phyloP scores from a whole-genome alignment of 2,888 invertebrate genomes.

The Folsomia candida region DNA sequence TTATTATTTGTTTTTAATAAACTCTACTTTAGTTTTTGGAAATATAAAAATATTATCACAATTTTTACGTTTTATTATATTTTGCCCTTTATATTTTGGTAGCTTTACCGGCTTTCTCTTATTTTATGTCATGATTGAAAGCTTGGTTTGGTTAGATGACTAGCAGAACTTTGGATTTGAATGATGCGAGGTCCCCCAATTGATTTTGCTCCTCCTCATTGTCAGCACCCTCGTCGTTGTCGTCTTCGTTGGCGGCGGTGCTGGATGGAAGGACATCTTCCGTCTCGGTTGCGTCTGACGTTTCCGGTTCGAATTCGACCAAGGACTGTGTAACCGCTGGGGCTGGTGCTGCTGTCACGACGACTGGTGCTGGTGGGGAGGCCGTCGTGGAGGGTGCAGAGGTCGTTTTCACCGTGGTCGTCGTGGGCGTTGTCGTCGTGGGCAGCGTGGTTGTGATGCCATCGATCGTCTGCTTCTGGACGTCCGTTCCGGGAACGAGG shows the following conservation, averaged over 20 bases:
- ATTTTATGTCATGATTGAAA: no score
- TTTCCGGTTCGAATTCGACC: slow-evolving; percentile 11
- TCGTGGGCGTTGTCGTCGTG: slow-evolving; percentile 24
- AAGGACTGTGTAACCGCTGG: slow-evolving; percentile 3
- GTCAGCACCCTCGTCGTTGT: no score
- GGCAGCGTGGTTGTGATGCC: slow-evolving; percentile 35
- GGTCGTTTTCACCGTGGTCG: slow-evolving; percentile 13
- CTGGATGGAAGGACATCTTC: no score
- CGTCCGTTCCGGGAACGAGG: slow-evolving; percentile 25
- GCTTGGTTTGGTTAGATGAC: no score
- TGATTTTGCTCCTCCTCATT: no score
- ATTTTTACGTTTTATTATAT: no score
- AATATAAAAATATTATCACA: no score
- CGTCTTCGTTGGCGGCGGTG: neutral
- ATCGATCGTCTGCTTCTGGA: slow-evolving; percentile 23
- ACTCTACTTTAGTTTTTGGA: no score
- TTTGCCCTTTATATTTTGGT: no score
- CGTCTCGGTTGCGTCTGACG: neutral
- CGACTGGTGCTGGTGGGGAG: neutral
- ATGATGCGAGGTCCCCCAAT: no score
- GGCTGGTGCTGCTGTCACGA: neutral
- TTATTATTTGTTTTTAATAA: no score
- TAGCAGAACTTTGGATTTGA: neutral
- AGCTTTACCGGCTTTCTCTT: no score
- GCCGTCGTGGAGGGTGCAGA: slow-evolving; percentile 1